Evolutionary conservation across 92 coral and sea anemone genomes (phyloP).

Genomic region (Parazoanthus swiftii): DNA sequence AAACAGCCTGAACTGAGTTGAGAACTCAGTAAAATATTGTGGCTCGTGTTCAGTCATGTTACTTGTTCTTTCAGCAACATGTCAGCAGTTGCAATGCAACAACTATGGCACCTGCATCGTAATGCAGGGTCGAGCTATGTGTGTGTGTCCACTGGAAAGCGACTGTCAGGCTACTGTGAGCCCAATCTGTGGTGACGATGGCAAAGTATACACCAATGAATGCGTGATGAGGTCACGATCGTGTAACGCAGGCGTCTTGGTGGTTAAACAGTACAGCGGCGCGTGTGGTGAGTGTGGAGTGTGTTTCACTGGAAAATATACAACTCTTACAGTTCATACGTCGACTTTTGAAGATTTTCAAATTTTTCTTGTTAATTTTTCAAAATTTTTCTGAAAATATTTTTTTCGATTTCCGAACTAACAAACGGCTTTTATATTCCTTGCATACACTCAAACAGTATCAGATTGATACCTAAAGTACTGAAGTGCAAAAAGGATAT

Average conservation of each 20-base stretch:
- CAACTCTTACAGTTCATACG: too few relatives aligned
- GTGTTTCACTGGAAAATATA: too few relatives aligned
- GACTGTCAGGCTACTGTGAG: slow-evolving; percentile 52
- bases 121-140: slow-evolving; percentile 52
- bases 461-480: too few relatives aligned
- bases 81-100: slow-evolving; percentile 62
- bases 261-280: slow-evolving; percentile 66
- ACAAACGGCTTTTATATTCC: too few relatives aligned
- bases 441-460: too few relatives aligned
- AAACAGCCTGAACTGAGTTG: too few relatives aligned
- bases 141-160: slow-evolving; percentile 74
- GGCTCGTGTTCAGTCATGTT: not conserved
- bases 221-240: slow-evolving; percentile 77
- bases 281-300: slow-evolving; percentile 69
- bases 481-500: too few relatives aligned
- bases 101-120: slow-evolving; percentile 62
- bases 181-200: slow-evolving; percentile 87
- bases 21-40: too few relatives aligned
- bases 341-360: not conserved
- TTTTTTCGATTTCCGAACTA: too few relatives aligned
- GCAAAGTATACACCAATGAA: slow-evolving; percentile 56
- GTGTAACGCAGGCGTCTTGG: slow-evolving; percentile 54
- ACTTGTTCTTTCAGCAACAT: slow-evolving; percentile 50
- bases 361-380: too few relatives aligned
- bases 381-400: too few relatives aligned